Evolutionary conservation across 37 sponge, comb jelly and placozoan species (phyloP).

Genomic region (Aplysina aerophoba): DNA sequence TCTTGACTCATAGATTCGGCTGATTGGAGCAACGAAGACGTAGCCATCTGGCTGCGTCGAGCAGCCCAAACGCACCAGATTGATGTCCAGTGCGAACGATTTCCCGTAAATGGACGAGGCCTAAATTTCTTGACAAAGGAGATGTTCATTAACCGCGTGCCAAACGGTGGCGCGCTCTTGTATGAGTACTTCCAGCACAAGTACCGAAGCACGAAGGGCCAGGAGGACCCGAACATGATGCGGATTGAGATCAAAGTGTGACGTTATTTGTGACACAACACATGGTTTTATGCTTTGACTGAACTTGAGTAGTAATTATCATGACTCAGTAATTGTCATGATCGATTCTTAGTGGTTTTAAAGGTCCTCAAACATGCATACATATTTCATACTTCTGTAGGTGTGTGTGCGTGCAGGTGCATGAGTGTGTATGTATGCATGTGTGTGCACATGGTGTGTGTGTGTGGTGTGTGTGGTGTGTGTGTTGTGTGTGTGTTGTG

Average conservation of each 20-base stretch:
- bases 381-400: slow-evolving; percentile 3
- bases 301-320: too few relatives aligned
- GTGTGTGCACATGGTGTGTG: too few relatives aligned
- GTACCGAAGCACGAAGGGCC: slow-evolving; percentile 15
- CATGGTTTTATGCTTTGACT: not conserved
- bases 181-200: slow-evolving; percentile 71
- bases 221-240: slow-evolving; percentile 33
- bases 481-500: slow-evolving; percentile 19
- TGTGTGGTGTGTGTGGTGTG: too few relatives aligned
- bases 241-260: slow-evolving; percentile 29
- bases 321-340: too few relatives aligned
- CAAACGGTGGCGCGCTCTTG: slow-evolving; percentile 66
- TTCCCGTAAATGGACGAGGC: slow-evolving; percentile 74
- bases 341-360: too few relatives aligned
- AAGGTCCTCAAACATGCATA: too few relatives aligned
- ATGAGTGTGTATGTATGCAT: slow-evolving; percentile 11
- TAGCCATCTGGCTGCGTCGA: slow-evolving; percentile 6
- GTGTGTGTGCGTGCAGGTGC: slow-evolving; percentile 6
- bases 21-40: slow-evolving; percentile 22
- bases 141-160: slow-evolving; percentile 65
- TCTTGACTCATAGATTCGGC: slow-evolving; percentile 20
- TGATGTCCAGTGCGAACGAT: slow-evolving; percentile 45
- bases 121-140: slow-evolving; percentile 70
- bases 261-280: not conserved
- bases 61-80: slow-evolving; percentile 33